Conservation (phyloP, 1,140 invertebrate species). For the Drosophila ogumai region DNA sequence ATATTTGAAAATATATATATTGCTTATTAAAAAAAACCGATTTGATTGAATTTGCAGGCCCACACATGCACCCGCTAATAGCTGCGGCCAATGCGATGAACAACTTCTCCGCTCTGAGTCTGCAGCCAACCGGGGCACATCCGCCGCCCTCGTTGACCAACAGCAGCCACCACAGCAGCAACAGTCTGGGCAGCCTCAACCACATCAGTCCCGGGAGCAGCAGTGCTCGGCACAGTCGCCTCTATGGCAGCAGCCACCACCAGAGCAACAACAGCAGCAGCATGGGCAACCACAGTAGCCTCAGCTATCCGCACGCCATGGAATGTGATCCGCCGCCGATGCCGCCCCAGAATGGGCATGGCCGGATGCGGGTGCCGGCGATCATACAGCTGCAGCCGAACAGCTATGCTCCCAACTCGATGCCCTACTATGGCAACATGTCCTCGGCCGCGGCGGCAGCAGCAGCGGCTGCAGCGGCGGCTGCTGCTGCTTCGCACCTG, state of each 20-base stretch:
- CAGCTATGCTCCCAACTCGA: constrained; percentile 54
- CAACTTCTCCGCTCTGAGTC: constrained; percentile 67
- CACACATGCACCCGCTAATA: constrained; percentile 60
- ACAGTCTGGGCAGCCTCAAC: constrained; percentile 70
- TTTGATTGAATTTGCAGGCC: constrained; percentile 48
- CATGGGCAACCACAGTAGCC: constrained; percentile 40
- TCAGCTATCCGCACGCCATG: constrained; percentile 82
- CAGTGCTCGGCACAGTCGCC: constrained; percentile 8
- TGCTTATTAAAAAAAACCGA: neutral
- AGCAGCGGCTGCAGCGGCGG: constrained; percentile 53
- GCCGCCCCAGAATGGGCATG: constrained; percentile 60
- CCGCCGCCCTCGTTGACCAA: constrained; percentile 23
- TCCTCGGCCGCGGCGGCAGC: constrained; percentile 36
- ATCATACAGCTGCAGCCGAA: constrained; percentile 48
- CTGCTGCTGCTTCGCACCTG: constrained; percentile 75
- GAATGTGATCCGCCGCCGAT: constrained; percentile 82
- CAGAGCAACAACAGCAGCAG: constrained; percentile 41
- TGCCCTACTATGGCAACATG: constrained; percentile 56
- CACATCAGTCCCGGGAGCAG: constrained; percentile 48
- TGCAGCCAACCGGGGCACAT: constrained; percentile 43
- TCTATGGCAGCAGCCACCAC: constrained; percentile 21
- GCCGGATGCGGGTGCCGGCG: constrained; percentile 55
- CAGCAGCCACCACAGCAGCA: constrained; percentile 38
- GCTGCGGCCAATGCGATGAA: constrained; percentile 67
- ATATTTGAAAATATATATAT: neutral